phyloP scores from a whole-genome alignment of 2,113 vertebrate genomes.

The Larimichthys polyactis region DNA sequence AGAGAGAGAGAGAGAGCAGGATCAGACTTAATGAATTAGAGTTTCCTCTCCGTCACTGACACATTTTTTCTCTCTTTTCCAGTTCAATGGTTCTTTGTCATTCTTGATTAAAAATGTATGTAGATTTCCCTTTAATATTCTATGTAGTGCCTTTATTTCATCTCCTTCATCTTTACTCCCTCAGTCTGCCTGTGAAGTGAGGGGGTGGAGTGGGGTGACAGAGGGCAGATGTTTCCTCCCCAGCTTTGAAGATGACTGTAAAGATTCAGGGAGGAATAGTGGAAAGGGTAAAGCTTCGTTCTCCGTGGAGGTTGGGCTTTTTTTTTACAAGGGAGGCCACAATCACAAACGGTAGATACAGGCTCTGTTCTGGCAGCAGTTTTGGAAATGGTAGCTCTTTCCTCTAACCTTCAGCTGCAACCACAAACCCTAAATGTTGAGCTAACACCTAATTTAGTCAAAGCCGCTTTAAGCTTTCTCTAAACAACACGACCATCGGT shows the following conservation, averaged over 20 bases:
- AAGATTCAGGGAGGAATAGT: conserved; percentile 49
- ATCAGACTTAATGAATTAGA: conserved; percentile 4
- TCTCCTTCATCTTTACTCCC: neutral
- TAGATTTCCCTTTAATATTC: neutral
- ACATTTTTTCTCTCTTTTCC: neutral
- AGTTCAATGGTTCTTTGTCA: neutral
- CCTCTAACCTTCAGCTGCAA: conserved; percentile 11
- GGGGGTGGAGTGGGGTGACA: conserved; percentile 68
- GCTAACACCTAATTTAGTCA: conserved; percentile 37
- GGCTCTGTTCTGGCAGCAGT: conserved; percentile 38
- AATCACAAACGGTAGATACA: conserved; percentile 18
- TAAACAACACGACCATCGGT: neutral
- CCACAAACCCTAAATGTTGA: conserved; percentile 41
- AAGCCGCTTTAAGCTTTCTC: conserved; percentile 6
- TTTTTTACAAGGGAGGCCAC: conserved; percentile 45
- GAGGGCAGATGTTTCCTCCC: conserved; percentile 74
- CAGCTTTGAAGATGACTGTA: conserved; percentile 66
- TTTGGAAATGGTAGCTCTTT: conserved; percentile 49
- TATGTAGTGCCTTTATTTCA: conserved; percentile 17
- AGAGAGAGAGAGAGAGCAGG: neutral
- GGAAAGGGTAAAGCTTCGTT: conserved; percentile 37
- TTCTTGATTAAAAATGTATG: neutral
- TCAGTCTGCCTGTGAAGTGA: conserved; percentile 64
- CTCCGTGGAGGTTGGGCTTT: conserved; percentile 20
- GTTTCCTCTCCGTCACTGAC: conserved; percentile 16